A percentile compares a stretch with the other conserved stretches of the same genome.
These are phyloP conservation scores for Stomatorhinus ivindoensis DNA, from an alignment of 2,113 vertebrate genomes.

Conservation along the genomic window DNA sequence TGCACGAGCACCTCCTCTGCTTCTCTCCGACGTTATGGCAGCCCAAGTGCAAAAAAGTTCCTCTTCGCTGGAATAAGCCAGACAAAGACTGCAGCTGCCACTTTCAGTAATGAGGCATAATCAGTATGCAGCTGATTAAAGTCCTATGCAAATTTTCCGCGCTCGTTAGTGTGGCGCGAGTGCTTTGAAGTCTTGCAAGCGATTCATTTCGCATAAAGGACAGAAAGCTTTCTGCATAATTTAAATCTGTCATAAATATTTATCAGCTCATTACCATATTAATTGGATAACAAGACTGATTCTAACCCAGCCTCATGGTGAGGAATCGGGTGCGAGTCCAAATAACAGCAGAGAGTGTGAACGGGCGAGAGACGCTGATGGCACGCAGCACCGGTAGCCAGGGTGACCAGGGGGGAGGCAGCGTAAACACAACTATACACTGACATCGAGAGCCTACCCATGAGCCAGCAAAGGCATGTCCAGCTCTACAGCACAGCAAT, in stretches of 20 bases:
- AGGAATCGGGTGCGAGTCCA: constrained; percentile 48
- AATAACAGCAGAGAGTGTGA: constrained; percentile 71
- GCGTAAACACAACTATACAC: constrained; percentile 45
- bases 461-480: neutral
- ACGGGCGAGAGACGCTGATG: neutral
- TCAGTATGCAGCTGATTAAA: constrained; percentile 99
- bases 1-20: neutral
- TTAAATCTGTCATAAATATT: constrained; percentile 98
- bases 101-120: constrained; percentile 99
- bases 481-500: neutral
- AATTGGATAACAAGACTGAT: constrained; percentile 77
- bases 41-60: constrained; percentile 76
- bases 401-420: constrained; percentile 77
- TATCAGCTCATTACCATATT: constrained; percentile 99
- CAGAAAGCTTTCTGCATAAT: constrained; percentile 99
- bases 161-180: constrained; percentile 92
- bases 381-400: constrained; percentile 77
- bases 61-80: constrained; percentile 85
- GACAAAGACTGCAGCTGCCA: constrained; percentile 98
- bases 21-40: constrained; percentile 79
- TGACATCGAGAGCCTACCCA: constrained; percentile 39
- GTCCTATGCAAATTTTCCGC: constrained; percentile 93
- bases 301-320: constrained; percentile 31
- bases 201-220: constrained; percentile 95
- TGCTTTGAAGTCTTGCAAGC: constrained; percentile 99